phyloP scores from a whole-genome alignment of 2,888 invertebrate genomes.

The Rapana venosa region DNA sequence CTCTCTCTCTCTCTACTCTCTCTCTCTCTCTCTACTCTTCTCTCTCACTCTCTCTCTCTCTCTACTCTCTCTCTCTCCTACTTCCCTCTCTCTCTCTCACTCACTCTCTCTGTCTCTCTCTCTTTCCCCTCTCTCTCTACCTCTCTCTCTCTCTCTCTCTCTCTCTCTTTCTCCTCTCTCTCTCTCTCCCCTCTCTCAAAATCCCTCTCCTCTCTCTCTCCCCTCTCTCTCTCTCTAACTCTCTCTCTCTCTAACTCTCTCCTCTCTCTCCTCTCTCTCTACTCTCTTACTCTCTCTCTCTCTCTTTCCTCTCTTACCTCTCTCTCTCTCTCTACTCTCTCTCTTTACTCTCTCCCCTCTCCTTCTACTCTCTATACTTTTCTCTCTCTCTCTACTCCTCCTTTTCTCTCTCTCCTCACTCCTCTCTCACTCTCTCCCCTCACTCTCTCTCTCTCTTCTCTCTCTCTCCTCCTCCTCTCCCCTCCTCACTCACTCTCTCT shows the following conservation, averaged over 20 bases:
- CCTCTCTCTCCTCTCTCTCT: background rate
- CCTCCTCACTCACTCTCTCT: too few species aligned
- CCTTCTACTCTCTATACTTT: too few species aligned
- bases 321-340: too few species aligned
- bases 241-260: slow-evolving; percentile 8
- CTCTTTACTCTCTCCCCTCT: too few species aligned
- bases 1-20: background rate
- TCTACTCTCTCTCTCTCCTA: too few species aligned
- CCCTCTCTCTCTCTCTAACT: background rate
- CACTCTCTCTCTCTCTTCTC: too few species aligned
- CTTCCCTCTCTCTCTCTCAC: background rate
- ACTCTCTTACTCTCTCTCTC: background rate
- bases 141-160: background rate
- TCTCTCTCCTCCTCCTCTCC: too few species aligned
- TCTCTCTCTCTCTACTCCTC: too few species aligned
- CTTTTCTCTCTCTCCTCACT: too few species aligned
- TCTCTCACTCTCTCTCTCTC: too few species aligned
- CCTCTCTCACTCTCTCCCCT: too few species aligned
- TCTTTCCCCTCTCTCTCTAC: background rate
- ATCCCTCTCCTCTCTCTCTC: background rate
- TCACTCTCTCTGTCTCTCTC: background rate
- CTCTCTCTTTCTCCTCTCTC: background rate
- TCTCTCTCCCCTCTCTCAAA: background rate
- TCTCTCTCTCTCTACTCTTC: background rate
- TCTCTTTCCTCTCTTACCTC: background rate